Conservation (phyloP, 1,140 invertebrate genomes). For the Ladona fulva region DNA sequence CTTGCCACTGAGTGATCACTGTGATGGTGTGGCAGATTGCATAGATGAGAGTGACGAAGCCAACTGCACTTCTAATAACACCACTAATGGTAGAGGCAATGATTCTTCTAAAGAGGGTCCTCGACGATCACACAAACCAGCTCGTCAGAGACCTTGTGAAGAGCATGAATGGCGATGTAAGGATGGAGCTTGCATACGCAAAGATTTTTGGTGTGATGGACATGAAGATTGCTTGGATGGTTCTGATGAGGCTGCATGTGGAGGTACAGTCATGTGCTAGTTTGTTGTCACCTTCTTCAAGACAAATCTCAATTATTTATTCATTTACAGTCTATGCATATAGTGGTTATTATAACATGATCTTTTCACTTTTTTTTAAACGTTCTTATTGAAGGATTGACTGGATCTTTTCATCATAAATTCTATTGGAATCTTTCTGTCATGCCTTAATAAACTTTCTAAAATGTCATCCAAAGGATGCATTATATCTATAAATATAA, state of each 20-base stretch:
- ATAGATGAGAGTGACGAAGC: conserved; percentile 43
- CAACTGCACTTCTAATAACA: conserved; percentile 29
- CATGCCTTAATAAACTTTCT: too few relatives aligned
- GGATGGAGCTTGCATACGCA: conserved; percentile 37
- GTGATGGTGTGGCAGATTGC: conserved; percentile 47
- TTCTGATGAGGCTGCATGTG: conserved; percentile 47
- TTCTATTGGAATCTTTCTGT: too few relatives aligned
- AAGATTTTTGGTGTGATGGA: conserved; percentile 42
- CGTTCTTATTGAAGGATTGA: too few relatives aligned
- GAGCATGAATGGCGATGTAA: conserved; percentile 44
- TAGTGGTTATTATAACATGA: too few relatives aligned
- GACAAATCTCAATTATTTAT: too few relatives aligned
- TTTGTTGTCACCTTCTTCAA: too few relatives aligned
- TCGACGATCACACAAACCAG: not conserved
- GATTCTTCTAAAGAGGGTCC: not conserved
- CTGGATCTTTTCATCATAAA: too few relatives aligned
- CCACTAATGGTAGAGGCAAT: conserved; percentile 13
- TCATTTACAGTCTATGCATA: too few relatives aligned
- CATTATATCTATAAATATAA: too few relatives aligned
- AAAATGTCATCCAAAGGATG: too few relatives aligned
- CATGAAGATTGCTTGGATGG: conserved; percentile 51
- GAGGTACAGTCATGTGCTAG: conserved; percentile 17
- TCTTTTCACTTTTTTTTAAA: too few relatives aligned
- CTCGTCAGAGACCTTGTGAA: conserved; percentile 51
- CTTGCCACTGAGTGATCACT: conserved; percentile 38